A percentile compares a stretch with the other conserved stretches of the same genome.
Evolutionary conservation across 2,888 invertebrate genomes (phyloP).

Genomic region (Ecliptopera silaceata): DNA sequence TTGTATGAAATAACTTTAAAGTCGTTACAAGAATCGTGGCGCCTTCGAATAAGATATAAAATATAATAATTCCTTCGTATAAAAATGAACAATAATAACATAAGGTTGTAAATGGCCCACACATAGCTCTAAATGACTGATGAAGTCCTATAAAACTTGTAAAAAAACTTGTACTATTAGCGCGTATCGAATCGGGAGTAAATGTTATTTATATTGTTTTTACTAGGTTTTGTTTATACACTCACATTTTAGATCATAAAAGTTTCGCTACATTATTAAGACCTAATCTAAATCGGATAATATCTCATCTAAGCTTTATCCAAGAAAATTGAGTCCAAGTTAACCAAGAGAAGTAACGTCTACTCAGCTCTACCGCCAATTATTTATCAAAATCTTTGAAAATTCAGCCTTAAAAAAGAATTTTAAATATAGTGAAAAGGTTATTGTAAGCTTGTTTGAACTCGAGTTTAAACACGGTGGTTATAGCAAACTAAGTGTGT

Average conservation of each 20-base stretch:
- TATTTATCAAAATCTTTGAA: too few relatives aligned
- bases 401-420: too few relatives aligned
- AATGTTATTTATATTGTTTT: background rate
- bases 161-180: constrained; percentile 1
- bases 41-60: too few relatives aligned
- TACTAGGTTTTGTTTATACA: background rate
- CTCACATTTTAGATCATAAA: too few relatives aligned
- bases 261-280: background rate
- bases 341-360: constrained; percentile 8
- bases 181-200: background rate
- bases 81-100: constrained; percentile 30
- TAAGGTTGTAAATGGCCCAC: constrained; percentile 17
- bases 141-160: background rate
- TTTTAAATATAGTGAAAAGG: too few relatives aligned
- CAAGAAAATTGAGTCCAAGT: background rate
- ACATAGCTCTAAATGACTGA: constrained; percentile 8
- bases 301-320: constrained; percentile 3
- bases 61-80: constrained; percentile 29
- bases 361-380: too few relatives aligned
- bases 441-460: too few relatives aligned
- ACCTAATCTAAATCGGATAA: background rate
- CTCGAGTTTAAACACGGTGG: too few relatives aligned
- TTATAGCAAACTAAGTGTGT: too few relatives aligned
- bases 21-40: constrained; percentile 37
- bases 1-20: constrained; percentile 53